phyloP scores from a whole-genome alignment of 2,797 vertebrate genomes.

The Alcedo quadribrachys region DNA sequence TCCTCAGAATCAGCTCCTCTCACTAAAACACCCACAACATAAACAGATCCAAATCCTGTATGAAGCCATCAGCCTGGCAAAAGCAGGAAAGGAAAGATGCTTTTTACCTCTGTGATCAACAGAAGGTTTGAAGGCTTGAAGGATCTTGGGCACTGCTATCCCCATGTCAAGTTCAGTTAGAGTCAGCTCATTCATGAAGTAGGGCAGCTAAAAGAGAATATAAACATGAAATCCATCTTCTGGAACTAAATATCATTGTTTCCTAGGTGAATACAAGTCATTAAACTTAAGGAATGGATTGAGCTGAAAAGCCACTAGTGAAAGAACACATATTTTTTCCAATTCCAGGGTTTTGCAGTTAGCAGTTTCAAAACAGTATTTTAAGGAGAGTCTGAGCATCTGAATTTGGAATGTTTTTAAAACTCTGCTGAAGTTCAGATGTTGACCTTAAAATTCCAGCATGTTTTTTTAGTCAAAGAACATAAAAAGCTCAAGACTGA shows the following conservation, averaged over 20 bases:
- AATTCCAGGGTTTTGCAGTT: background rate
- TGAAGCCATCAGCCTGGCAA: background rate
- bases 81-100: background rate
- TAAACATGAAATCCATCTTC: background rate
- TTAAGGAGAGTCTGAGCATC: background rate
- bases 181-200: constrained; percentile 98
- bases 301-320: background rate
- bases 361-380: background rate
- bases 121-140: constrained; percentile 88
- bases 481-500: background rate
- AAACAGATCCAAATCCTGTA: background rate
- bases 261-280: background rate
- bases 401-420: background rate
- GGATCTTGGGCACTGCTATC: constrained; percentile 90
- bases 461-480: background rate
- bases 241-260: background rate
- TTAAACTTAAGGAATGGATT: background rate
- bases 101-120: constrained; percentile 90
- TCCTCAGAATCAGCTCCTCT: background rate
- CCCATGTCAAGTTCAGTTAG: constrained; percentile 98
- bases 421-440: background rate
- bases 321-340: background rate
- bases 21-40: background rate
- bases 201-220: constrained; percentile 85
- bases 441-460: background rate